phyloP scores from a whole-genome alignment of 64 coral and sea anemone species.

The Anthopleura sola region DNA sequence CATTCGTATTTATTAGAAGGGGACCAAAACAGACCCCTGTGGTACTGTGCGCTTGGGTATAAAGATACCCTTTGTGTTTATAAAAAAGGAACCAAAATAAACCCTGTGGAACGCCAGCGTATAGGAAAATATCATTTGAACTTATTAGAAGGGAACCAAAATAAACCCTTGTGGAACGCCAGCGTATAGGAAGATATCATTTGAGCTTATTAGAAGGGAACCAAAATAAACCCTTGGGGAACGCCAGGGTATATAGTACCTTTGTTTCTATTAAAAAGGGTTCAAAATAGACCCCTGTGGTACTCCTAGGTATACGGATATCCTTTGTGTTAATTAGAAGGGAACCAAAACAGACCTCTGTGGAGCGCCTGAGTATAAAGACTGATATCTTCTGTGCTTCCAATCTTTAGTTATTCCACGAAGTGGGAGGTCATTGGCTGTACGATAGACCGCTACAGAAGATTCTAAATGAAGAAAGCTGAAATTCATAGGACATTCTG shows the following conservation, averaged over 20 bases:
- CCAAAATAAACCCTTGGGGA: not conserved
- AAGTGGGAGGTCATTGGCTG: conserved; percentile 84
- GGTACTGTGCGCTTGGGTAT: not conserved
- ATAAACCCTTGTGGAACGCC: not conserved
- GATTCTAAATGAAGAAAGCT: not conserved
- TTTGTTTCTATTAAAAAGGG: not conserved
- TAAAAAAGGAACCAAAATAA: not conserved
- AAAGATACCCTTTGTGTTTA: not conserved
- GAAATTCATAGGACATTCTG: not conserved
- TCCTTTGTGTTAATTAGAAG: not conserved
- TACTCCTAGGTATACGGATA: too few species aligned
- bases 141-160: not conserved
- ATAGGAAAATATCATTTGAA: too few species aligned
- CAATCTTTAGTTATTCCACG: conserved; percentile 82
- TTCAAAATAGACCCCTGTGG: not conserved
- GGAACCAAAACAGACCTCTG: not conserved
- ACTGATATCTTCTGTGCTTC: too few species aligned
- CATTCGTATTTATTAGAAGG: not conserved
- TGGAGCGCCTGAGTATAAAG: not conserved
- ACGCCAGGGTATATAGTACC: not conserved
- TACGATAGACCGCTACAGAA: conserved; percentile 78
- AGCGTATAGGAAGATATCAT: too few species aligned
- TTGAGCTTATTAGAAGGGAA: not conserved
- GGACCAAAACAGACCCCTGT: not conserved
- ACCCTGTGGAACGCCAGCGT: not conserved